Conservation (phyloP, 2,113 vertebrate species). For the Neodontobutis hainanensis region DNA sequence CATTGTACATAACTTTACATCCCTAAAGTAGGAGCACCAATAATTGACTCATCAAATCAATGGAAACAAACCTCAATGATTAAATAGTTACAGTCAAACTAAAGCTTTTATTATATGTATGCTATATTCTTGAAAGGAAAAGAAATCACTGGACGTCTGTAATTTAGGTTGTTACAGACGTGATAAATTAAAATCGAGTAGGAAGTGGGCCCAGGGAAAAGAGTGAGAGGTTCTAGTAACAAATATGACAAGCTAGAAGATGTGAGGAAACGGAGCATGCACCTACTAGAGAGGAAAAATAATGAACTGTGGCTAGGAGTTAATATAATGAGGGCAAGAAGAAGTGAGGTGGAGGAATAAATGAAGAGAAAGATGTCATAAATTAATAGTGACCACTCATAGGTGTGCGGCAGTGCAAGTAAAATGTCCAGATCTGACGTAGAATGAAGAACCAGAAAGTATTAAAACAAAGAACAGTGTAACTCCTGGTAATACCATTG, state of each 20-base stretch:
- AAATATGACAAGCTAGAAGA: slow-evolving; percentile 36
- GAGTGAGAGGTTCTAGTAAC: slow-evolving; percentile 25
- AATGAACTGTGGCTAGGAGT: slow-evolving; percentile 10
- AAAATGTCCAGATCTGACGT: background rate
- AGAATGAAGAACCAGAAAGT: background rate
- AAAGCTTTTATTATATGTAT: background rate
- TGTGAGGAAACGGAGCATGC: slow-evolving; percentile 32
- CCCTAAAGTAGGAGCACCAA: slow-evolving; percentile 6
- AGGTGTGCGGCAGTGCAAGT: slow-evolving; percentile 8
- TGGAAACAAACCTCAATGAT: background rate
- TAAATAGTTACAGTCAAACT: background rate
- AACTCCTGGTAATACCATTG: too few relatives aligned
- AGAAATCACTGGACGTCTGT: background rate
- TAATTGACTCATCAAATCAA: background rate
- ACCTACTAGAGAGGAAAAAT: slow-evolving; percentile 14
- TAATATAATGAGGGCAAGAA: slow-evolving; percentile 29
- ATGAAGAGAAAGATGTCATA: background rate
- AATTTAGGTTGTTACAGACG: slow-evolving; percentile 11
- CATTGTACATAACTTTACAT: too few relatives aligned
- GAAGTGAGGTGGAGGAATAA: slow-evolving; percentile 13
- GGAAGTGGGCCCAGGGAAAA: slow-evolving; percentile 9
- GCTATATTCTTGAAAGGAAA: background rate
- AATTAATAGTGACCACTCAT: slow-evolving; percentile 12
- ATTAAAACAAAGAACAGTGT: background rate
- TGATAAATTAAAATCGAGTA: slow-evolving; percentile 7